Evolutionary conservation across 1,140 invertebrate species (phyloP), one percentile per base, ranked within the genome.

Genomic region (Thaumatotibia leucotreta): DNA sequence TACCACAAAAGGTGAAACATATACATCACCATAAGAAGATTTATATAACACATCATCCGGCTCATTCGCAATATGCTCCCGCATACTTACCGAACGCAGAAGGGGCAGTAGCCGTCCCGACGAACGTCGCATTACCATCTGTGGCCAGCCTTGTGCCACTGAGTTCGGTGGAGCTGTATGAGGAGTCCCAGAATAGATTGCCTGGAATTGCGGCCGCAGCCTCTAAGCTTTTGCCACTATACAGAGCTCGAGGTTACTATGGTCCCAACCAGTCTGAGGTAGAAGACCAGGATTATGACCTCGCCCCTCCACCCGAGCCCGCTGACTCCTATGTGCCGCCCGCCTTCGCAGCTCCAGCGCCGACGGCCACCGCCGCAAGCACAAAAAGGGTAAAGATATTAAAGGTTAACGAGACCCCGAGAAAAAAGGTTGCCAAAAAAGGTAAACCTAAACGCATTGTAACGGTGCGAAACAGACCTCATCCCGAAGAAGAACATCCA

Each of bases 11-110:
- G 70, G 89, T 92, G 80, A 92, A 91, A 78, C 91, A 92, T 72
- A 92, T 92, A 77, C 91, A 91, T 73, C 91, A 92, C 70, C 89
- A 91, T 68, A 91, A 91, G 79, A 92, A 92, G 73, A 87, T 92
- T 73, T 91, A 91, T 50, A 92, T 92, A 66, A 92, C 89, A 35
- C 86, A 92, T 70, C 88, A 91, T 69, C 77, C 84, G 58, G 83
- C 87, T 35, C 66, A 84, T 61, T 83, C 88, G 14, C 88, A 91
- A 52, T 91, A 91, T 76, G 88, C 86, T 31, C 86, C 88, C 63
- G 86, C 86, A 4, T 91, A 77, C 63, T 75, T 91, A 77, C 81
- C 86, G 22, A 84, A 71, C 64, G 80, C 80, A 24, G 84, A 89
- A 67, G 84, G 85, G 20, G 74, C 83, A 63, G 77, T 88, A 69